These are phyloP conservation scores for Druon quercuslanigerum DNA, from an alignment of 1,140 invertebrate species.

Conservation along the genomic window DNA sequence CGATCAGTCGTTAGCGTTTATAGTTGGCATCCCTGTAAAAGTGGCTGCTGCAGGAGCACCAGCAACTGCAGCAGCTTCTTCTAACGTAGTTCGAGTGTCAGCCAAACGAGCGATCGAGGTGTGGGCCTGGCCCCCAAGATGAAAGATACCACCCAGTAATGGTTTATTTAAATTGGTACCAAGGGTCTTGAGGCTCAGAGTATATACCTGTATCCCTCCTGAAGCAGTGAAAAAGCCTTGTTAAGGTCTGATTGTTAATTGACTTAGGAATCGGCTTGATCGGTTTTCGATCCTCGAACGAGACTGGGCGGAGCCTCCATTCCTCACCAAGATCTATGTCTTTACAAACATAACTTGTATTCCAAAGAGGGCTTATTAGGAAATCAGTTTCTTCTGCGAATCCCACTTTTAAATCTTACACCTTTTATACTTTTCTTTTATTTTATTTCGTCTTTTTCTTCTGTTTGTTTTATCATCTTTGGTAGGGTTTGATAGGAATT, in stretches of 20 bases:
- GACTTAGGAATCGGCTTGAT: conserved; percentile 45
- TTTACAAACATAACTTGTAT: not conserved
- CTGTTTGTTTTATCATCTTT: no score
- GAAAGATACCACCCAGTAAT: conserved; percentile 64
- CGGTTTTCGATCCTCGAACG: not conserved
- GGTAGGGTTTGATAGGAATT: no score
- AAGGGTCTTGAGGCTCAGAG: conserved; percentile 25
- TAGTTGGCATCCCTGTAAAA: conserved; percentile 41
- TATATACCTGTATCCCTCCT: not conserved
- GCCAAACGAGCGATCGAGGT: conserved; percentile 51
- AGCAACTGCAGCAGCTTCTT: conserved; percentile 33
- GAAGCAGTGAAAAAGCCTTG: conserved; percentile 54
- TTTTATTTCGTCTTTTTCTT: no score
- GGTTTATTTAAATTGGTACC: conserved; percentile 64
- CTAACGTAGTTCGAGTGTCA: conserved; percentile 51
- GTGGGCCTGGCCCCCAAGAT: conserved; percentile 50
- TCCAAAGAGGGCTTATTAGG: no score
- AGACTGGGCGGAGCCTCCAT: not conserved
- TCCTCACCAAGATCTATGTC: not conserved
- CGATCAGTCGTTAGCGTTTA: conserved; percentile 63
- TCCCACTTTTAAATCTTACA: no score
- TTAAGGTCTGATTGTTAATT: conserved; percentile 57
- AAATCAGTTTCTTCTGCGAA: no score
- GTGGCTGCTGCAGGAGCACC: conserved; percentile 27
- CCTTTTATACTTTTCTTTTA: no score